Evolutionary conservation across 2,888 invertebrate species (phyloP), one percentile per base, ranked within the genome.

Genomic region (Oxyteleia sp.): DNA sequence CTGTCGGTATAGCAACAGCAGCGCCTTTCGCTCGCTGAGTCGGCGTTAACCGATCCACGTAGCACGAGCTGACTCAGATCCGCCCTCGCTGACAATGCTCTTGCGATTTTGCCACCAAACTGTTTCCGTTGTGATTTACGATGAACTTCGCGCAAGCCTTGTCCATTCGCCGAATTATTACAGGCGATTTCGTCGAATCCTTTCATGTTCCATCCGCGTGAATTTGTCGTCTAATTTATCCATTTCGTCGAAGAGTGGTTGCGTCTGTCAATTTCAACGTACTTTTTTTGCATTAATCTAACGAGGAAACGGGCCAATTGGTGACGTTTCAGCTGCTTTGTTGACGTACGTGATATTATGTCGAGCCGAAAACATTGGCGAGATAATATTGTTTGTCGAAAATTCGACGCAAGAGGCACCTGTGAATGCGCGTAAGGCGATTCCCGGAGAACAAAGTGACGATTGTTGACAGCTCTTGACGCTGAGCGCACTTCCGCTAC

Each of bases 1-100:
- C 87, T 68, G 26, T n/a, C n/a, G n/a, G n/a, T n/a, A n/a, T 87
- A 88, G 84, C 80, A 88, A 86, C 86, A 83, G 63, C 75, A 74
- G 87, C 86, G 84, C 86, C 84, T 90, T 90, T 90, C 88, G 86
- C 87, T 86, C 88, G 93, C 92, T 93, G 93, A 93, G 90, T 92
- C 90, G 89, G 87, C 90, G 91, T 88, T 88, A 90, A 88, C 88
- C 87, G 90, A 91, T 90, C 89, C 68, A 13, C 85, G 69, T 72
- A 71, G 74, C 55, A 72, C 87, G 85, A 87, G 93, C 93, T 93
- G 93, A 93, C 91, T 92, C 92, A 92, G 93, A 92, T 92, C 92
- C 92, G 91, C 91, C 91, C 89, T 91, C 32, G 80, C 45, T 66
- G 66, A 41, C 59, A 16, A 57, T 71, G 57, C 68, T 69, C 68